Evolutionary conservation across 1,140 invertebrate species (phyloP).

Genomic region (Lysiphlebus fabarum): DNA sequence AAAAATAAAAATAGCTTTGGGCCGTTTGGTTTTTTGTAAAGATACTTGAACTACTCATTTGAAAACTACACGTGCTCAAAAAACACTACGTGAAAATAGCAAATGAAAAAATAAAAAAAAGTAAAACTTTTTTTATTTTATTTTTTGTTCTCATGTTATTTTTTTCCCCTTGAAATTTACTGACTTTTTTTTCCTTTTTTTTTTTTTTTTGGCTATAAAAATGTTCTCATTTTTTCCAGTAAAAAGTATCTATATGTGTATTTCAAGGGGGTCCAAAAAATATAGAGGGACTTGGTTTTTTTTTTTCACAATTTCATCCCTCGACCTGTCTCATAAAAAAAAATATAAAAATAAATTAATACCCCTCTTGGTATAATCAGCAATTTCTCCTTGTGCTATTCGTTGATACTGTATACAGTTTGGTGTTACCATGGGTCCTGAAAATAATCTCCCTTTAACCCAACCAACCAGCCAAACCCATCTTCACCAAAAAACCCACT

Average conservation of each 20-base stretch:
- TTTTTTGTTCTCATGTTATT: conserved; percentile 18
- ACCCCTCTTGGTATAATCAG: conserved; percentile 25
- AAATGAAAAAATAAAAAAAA: conserved; percentile 15
- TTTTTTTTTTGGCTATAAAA: too few species aligned
- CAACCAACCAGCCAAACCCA: background rate
- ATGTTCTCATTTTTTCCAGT: too few species aligned
- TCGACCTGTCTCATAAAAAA: conserved; percentile 19
- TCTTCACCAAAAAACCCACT: background rate
- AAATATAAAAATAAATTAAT: conserved; percentile 17
- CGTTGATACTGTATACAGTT: conserved; percentile 17
- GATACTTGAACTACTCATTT: conserved; percentile 22
- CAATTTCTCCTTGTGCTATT: conserved; percentile 22
- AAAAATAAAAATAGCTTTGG: conserved; percentile 23
- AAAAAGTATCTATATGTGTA: too few species aligned
- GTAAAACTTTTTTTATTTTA: conserved; percentile 19
- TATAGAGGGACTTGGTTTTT: conserved; percentile 5
- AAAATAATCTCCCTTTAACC: conserved; percentile 5
- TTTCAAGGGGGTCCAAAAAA: too few species aligned
- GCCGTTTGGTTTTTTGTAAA: conserved; percentile 27
- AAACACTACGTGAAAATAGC: background rate
- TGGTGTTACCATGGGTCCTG: conserved; percentile 5
- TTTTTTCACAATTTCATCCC: conserved; percentile 5
- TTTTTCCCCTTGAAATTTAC: conserved; percentile 25
- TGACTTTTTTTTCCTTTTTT: too few species aligned
- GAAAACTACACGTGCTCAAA: conserved; percentile 20